Evolutionary conservation across 2,797 vertebrate genomes (phyloP).

Genomic region (Smutsia gigantea): DNA sequence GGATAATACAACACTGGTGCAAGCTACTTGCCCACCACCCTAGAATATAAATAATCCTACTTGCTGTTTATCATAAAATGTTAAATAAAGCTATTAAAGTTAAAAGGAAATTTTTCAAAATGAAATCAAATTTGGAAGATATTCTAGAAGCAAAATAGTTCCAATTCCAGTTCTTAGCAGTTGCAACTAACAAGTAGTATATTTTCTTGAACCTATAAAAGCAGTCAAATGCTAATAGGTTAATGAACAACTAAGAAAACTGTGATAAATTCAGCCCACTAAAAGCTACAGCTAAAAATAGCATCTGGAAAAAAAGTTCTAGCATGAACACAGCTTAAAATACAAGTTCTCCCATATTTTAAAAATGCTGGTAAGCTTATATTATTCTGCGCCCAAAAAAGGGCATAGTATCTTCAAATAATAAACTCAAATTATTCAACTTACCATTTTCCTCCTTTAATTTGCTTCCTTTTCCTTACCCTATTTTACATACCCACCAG

Average conservation of each 20-base stretch:
- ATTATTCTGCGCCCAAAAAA: slow-evolving; percentile 1
- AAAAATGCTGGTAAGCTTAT: slow-evolving; percentile 12
- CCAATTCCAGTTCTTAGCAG: slow-evolving; percentile 12
- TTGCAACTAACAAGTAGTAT: slow-evolving; percentile 35
- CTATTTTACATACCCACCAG: background rate
- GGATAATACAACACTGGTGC: background rate
- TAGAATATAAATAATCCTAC: slow-evolving; percentile 10
- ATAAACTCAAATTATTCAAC: slow-evolving; percentile 35
- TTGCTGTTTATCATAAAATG: background rate
- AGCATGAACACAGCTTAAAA: slow-evolving; percentile 27
- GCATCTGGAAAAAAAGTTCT: background rate
- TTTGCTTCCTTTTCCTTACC: background rate
- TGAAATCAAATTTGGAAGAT: slow-evolving; percentile 41
- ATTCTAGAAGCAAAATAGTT: slow-evolving; percentile 12
- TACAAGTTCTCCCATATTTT: background rate
- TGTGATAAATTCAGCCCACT: slow-evolving; percentile 38
- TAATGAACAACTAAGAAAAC: slow-evolving; percentile 54
- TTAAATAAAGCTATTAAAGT: slow-evolving; percentile 14
- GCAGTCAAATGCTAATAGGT: background rate
- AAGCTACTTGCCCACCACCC: background rate
- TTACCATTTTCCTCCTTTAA: slow-evolving; percentile 9
- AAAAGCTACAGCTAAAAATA: slow-evolving; percentile 41
- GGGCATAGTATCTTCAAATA: background rate
- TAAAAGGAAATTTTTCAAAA: slow-evolving; percentile 45
- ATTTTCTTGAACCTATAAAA: slow-evolving; percentile 42